Evolutionary conservation across 2,888 invertebrate species (phyloP), one percentile per base, ranked within the genome.

Genomic region (Steinernema scapterisci): DNA sequence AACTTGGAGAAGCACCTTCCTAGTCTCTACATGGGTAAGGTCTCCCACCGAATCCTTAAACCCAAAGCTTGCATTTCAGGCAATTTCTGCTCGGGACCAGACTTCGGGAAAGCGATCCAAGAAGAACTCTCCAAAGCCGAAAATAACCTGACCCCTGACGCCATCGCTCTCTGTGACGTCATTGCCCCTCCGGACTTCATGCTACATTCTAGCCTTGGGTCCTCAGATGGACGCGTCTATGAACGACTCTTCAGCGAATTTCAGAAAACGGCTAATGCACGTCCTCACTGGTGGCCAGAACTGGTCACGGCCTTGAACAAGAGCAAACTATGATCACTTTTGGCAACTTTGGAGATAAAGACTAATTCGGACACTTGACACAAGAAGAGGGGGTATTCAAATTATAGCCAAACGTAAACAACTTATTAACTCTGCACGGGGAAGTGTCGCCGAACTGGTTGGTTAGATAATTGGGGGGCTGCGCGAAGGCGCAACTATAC

Each of bases 111-210:
- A n/a, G 88, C 95, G 27, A 91, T 93, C 70, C 91, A 91, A 21
- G 91, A 92, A 0, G 90, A 94, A 23, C 87, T 94, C 21, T 19
- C 25, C 25, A 21, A 54, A 0, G 71, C 76, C 6, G 79, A 80
- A 11, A 79, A 89, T 91, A 70, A 88, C 92, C 78, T 95, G 16
- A 93, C 93, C 88, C 90, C 91, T 11, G 93, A 94, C 48, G 91
- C 93, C 0, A 92, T 95, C 0, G 89, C 92, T 0, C 91, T 95
- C 1, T 93, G 92, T 1, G 95, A 96, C 88, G 93, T 93, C 38
- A 90, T 95, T 31, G 93, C 95, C 2, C 94, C 94, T 0, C 93
- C 95, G 0, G 95, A 95, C 89, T 95, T 93, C 88, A 92, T 94
- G 45, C 90, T 95, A 16, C 93, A 94, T 88, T 95, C 95, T 0